A percentile compares a stretch with the other conserved stretches of the same genome.
Conservation (phyloP, 2,113 vertebrate species). For the Urocolius indicus region DNA sequence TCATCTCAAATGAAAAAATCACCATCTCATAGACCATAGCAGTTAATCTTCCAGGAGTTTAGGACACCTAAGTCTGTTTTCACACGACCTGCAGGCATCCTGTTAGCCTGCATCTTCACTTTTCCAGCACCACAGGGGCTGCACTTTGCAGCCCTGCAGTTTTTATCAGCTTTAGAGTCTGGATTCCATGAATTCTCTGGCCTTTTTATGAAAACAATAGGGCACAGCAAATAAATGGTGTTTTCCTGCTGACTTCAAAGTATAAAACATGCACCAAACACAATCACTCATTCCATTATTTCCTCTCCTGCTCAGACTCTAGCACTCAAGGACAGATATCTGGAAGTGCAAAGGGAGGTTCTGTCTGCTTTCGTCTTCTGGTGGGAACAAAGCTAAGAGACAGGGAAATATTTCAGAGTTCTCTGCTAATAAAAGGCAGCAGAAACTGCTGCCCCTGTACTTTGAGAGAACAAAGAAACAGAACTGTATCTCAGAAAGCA, state of each 20-base stretch:
- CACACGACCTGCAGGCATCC: not conserved
- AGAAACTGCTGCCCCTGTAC: not conserved
- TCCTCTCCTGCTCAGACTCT: not conserved
- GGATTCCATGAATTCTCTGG: not conserved
- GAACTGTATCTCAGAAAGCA: not conserved
- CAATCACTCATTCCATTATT: not conserved
- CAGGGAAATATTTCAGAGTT: not conserved
- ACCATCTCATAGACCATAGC: accelerated
- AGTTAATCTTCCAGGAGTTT: not conserved
- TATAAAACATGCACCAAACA: not conserved
- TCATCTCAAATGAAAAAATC: not conserved
- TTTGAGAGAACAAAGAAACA: not conserved
- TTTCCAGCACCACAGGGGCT: not conserved
- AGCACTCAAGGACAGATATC: not conserved
- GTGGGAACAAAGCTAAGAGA: not conserved
- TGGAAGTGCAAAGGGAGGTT: not conserved
- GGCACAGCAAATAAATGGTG: not conserved
- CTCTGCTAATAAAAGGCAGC: not conserved
- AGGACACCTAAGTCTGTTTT: not conserved
- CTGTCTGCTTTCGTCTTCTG: not conserved
- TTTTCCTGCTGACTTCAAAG: not conserved
- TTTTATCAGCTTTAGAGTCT: not conserved
- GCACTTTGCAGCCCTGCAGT: not conserved
- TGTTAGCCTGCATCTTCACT: not conserved
- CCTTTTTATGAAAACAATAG: not conserved